Base-by-base conservation (phyloP, 2,888 invertebrate genomes). In the Alviniconcha strummeri region DNA sequence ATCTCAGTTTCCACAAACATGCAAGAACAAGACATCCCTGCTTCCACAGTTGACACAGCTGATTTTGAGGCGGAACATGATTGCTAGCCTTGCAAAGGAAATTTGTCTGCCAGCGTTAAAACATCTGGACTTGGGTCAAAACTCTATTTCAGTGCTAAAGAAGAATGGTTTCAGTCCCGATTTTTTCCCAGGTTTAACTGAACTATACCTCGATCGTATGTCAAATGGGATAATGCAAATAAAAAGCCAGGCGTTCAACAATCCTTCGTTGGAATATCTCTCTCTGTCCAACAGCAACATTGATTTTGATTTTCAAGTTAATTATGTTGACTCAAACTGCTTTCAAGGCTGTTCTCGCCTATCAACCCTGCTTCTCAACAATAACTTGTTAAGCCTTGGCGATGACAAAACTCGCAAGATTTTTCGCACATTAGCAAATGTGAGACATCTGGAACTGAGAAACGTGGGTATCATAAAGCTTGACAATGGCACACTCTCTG, bases 271-370 rank as follows among this genome's bases (percentile, higher is more conserved):
- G 19, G 76, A 72, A 69, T 76, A 7, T 13, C 80, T 84, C 3
- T 75, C 78, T 13, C 9, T 84, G 82, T 60, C 74, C 54, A 75
- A 67, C 56, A 84, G 80, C 19, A 80, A 77, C 5, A 75, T 84
- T 15, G 54, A 67, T 8, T 84, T 84, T 67, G n/a, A 17, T 69
- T 52, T 60, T n/a, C 1, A n/a, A n/a, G n/a, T n/a, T n/a, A n/a
- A 5, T 4, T 7, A 56, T 17, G 55, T 84, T 54, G 80, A 76
- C 71, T 8, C 5, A 19, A n/a, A 76, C 52, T 17, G 80, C 15
- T 83, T 84, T 19, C 60, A 80, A 19, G 80, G 83, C 8, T 79
- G 79, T 55, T 36, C 75, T 7, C 13, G n/a, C 3, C 5, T 84
- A 4, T 6, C 54, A 15, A 71, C 64, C n/a, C 55, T 84, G 1